Base-by-base conservation (phyloP, 2,113 vertebrate species). In the Sialia sialis region DNA sequence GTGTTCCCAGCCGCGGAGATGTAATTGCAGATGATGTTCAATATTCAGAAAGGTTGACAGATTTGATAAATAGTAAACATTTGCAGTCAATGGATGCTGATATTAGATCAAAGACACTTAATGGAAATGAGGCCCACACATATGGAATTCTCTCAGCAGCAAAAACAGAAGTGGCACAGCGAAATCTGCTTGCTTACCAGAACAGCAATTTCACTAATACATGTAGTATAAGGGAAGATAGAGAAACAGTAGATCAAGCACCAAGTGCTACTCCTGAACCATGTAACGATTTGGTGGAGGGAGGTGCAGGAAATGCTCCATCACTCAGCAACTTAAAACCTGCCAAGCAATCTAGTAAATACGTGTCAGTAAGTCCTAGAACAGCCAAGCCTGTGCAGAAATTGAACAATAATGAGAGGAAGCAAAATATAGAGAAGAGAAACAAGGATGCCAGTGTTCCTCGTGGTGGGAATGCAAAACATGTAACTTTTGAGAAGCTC, bases 401-500 rank as follows among this genome's bases (percentile, higher is more conserved):
- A 44, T 20, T 79, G 82, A 94, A 21, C 39, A 34, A n/a, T 54
- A 83, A 39, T 30, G 52, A 94, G 70, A 86, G 74, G 91, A 90
- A 69, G 38, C 75, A 91, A 63, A 78, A 73, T 48, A 59, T 13
- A 32, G 48, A 69, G 26, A 93, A 81, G 29, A 78, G 64, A 38
- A 94, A 29, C 44, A 95, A 82, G 44, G 60, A 79, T 51, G 44
- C 44, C 46, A 16, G 41, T 77, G 25, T 92, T 87, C 60, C 64
- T 64, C 90, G 62, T 34, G 30, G 44, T 72, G 87, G 48, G 75
- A 85, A 76, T 56, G 97, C 92, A 44, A 98, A 98, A 46, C 97
- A 81, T 4, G 95, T 95, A 55, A 98, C 96, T 87, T 97, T 97
- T 94, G 95, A 96, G 68, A 87, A 70, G 9, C 87, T 76, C 30